Evolutionary conservation across 2,113 vertebrate genomes (phyloP), one percentile per base, ranked within the genome.

Genomic region (Jaculus jaculus): DNA sequence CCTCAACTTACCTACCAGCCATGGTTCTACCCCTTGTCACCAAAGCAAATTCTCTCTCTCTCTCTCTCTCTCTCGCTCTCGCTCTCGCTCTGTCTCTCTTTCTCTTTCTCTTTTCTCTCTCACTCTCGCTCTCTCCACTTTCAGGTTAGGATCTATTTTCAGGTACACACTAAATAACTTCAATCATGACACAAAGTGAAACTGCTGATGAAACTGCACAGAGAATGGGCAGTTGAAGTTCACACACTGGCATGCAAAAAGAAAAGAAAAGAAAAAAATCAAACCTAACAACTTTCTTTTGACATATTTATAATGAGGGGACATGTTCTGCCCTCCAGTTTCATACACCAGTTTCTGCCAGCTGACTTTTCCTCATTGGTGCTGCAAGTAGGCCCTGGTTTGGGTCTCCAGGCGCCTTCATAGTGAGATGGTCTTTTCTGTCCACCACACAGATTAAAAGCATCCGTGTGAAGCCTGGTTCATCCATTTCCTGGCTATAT

Each of bases 161-260:
- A 65, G 20, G 10, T 58, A 91, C 20, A 71, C 13, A 8, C 73
- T 78, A 80, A 92, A 81, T 74, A 88, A 91, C 83, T 96, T 92
- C 92, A 87, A 94, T 94, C 87, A 93, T 92, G 95, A 94, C 15
- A 84, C 79, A 92, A 94, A 47, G 1, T 89, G 96, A 97, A 97
- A 96, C 60, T 91, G 63, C 82, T 96, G 85, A 94, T 80, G 82
- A 26, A 86, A 47, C 30, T 37, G 18, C 24, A 81, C 9, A 78
- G 37, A 94, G 91, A 95, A 78, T 34, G 77, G 34, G 73, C 72
- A 94, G 32, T 74, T 95, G 77, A 91, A 77, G 81, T 78, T 92
- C 84, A 95, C 73, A 94, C 24, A 84, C 26, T 77, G 69, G 30
- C 47, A 79, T 89, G 92, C 34, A 83, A 91, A 90, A 94, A 34